These are phyloP conservation scores for Caenorhabditis sp. DNA, from an alignment of 2,888 invertebrate genomes.

Conservation along the genomic window DNA sequence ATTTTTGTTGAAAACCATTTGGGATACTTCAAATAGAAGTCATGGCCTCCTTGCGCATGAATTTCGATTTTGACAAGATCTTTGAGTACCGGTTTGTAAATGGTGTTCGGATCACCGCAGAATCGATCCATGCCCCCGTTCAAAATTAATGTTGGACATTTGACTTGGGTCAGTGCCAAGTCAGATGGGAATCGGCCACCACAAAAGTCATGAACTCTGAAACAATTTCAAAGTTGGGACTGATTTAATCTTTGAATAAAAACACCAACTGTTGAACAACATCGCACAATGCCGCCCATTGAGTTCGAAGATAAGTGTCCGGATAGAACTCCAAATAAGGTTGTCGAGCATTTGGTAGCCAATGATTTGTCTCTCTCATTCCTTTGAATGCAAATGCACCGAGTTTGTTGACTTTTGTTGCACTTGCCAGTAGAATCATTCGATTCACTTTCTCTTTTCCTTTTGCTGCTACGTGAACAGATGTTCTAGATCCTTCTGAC, in stretches of 20 bases:
- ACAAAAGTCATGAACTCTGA: slow-evolving; percentile 64
- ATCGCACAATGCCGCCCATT: slow-evolving; percentile 70
- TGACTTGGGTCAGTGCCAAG: slow-evolving; percentile 55
- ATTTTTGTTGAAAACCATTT: slow-evolving; percentile 66
- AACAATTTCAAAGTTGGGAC: neutral
- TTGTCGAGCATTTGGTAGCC: slow-evolving; percentile 60
- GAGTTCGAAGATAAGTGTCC: slow-evolving; percentile 59
- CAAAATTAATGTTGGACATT: slow-evolving; percentile 60
- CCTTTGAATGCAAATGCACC: slow-evolving; percentile 69
- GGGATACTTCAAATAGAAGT: slow-evolving; percentile 68
- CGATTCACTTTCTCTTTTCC: slow-evolving; percentile 55
- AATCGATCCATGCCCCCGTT: slow-evolving; percentile 65
- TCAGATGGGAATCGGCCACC: slow-evolving; percentile 67
- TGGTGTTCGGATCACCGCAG: slow-evolving; percentile 63
- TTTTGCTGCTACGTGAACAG: slow-evolving; percentile 65
- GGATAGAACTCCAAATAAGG: slow-evolving; percentile 66
- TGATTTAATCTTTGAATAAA: neutral
- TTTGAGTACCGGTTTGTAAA: slow-evolving; percentile 57
- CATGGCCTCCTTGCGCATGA: slow-evolving; percentile 68
- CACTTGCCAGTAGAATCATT: slow-evolving; percentile 63
- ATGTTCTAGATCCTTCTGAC: slow-evolving; percentile 65
- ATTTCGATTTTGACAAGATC: slow-evolving; percentile 55
- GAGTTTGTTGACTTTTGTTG: slow-evolving; percentile 63
- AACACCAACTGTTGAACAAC: slow-evolving; percentile 62
- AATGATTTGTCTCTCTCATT: slow-evolving; percentile 69